Evolutionary conservation across 2,888 invertebrate species (phyloP), one percentile per base, ranked within the genome.

Genomic region (Brachypalpus laphriformis): DNA sequence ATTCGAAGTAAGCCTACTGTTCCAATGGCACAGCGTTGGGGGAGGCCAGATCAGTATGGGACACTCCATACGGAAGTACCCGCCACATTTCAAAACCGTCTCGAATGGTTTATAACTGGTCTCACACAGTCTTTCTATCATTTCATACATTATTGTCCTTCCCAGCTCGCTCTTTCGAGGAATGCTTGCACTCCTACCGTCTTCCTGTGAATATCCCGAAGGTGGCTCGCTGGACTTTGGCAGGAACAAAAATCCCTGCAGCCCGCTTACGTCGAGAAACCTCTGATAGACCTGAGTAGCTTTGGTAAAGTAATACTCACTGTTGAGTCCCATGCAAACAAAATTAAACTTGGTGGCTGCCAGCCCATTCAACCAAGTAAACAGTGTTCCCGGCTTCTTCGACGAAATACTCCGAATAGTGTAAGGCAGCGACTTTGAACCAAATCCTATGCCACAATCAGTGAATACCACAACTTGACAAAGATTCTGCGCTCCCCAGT

Each of bases 401-500:
- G 88, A 87, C 0, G 87, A 76, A 45, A 89, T 88, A 59, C 81
- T 87, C 90, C 92, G 91, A 37, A 95, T 90, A 0, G 94, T 94
- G 70, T 93, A 93, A 63, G 93, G 93, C 3, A 96, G 90, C 0
- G 95, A 74, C 14, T 78, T 68, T 1, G 75, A 11, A 2, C 95
- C 95, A 47, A 94, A 92, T 20, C 96, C 96, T 31, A 94, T 92
- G 82, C 94, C 95, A 20, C 96, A 96, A 92, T 97, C 97, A 0
- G 96, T 96, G 40, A 97, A 93, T 34, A 96, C 90, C 28, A 97
- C 93, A 20, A 95, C 94, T 93, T 98, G 98, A 88, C 97, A 96
- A 7, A 96, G 95, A 59, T 96, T 96, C 87, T 96, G 95, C 82
- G 95, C 95, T 4, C 98, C 98, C 98, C 98, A 99, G 90, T 98